Conservation (phyloP, 2,113 vertebrate species). For the Dendropsophus ebraccatus region DNA sequence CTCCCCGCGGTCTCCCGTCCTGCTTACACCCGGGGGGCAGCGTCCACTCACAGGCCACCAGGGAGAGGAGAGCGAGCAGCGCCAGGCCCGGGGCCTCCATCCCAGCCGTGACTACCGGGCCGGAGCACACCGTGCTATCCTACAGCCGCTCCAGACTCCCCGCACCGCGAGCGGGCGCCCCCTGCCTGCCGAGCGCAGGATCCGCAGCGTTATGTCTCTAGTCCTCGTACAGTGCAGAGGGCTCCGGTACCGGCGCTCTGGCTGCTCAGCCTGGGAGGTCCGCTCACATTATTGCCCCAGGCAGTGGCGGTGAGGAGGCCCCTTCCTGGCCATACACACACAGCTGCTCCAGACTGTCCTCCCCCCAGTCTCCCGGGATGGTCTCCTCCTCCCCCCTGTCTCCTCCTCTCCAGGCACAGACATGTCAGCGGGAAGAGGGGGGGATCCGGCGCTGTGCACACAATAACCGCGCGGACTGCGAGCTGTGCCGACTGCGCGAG, state of each 20-base stretch:
- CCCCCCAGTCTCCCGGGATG: conserved; percentile 18
- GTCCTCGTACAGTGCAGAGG: not conserved
- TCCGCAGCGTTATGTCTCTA: not conserved
- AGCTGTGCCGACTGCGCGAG: too few relatives aligned
- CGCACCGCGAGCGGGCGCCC: not conserved
- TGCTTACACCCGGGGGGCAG: conserved; percentile 72
- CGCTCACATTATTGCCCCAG: conserved; percentile 57
- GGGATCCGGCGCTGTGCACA: not conserved
- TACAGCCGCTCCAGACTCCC: not conserved
- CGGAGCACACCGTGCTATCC: not conserved
- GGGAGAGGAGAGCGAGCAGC: conserved; percentile 50
- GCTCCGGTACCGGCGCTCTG: not conserved
- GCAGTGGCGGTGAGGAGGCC: not conserved
- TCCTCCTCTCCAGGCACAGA: conserved; percentile 38
- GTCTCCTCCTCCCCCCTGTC: conserved; percentile 45
- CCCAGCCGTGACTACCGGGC: not conserved
- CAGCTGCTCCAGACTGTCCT: conserved; percentile 29
- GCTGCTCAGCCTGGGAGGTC: conserved; percentile 59
- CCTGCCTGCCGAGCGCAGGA: not conserved
- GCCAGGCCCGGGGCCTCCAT: conserved; percentile 38
- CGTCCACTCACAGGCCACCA: conserved; percentile 56
- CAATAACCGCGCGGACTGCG: not conserved
- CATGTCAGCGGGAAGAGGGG: conserved; percentile 56
- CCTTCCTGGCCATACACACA: conserved; percentile 25
- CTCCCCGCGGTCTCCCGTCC: conserved; percentile 68